These are phyloP conservation scores for Phasia obesa DNA, from an alignment of 2,888 invertebrate species.

Conservation along the genomic window DNA sequence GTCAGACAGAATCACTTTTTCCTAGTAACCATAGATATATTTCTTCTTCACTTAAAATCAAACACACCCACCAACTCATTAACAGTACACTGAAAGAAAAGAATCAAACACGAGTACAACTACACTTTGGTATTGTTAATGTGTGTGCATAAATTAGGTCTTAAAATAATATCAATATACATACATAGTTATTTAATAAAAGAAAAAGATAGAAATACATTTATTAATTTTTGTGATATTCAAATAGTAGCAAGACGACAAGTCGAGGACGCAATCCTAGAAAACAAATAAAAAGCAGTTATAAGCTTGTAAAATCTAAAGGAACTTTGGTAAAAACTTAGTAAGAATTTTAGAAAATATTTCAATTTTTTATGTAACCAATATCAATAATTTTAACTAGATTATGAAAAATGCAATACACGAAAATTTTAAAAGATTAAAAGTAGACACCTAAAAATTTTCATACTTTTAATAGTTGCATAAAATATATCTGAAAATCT, in stretches of 20 bases:
- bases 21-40: too few species aligned
- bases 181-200: slow-evolving; percentile 32
- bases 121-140: slow-evolving; percentile 39
- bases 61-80: slow-evolving; percentile 47
- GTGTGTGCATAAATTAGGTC: slow-evolving; percentile 36
- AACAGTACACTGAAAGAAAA: slow-evolving; percentile 21
- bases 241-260: slow-evolving; percentile 32
- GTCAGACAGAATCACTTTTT: too few species aligned
- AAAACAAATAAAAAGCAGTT: slow-evolving; percentile 20
- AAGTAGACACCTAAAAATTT: background rate
- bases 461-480: too few species aligned
- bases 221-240: slow-evolving; percentile 60
- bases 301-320: slow-evolving; percentile 36
- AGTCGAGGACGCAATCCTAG: slow-evolving; percentile 36
- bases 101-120: slow-evolving; percentile 19
- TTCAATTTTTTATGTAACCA: slow-evolving; percentile 43
- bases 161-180: slow-evolving; percentile 24
- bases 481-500: slow-evolving; percentile 7
- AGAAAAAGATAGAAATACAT: slow-evolving; percentile 39
- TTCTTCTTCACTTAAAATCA: slow-evolving; percentile 12
- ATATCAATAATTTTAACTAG: slow-evolving; percentile 32
- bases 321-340: slow-evolving; percentile 38
- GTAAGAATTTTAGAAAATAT: slow-evolving; percentile 60
- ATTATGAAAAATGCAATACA: background rate
- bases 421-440: background rate